Evolutionary conservation across 2,888 invertebrate genomes (phyloP), one percentile per base, ranked within the genome.

Genomic region (Chrysotoxum bicinctum): DNA sequence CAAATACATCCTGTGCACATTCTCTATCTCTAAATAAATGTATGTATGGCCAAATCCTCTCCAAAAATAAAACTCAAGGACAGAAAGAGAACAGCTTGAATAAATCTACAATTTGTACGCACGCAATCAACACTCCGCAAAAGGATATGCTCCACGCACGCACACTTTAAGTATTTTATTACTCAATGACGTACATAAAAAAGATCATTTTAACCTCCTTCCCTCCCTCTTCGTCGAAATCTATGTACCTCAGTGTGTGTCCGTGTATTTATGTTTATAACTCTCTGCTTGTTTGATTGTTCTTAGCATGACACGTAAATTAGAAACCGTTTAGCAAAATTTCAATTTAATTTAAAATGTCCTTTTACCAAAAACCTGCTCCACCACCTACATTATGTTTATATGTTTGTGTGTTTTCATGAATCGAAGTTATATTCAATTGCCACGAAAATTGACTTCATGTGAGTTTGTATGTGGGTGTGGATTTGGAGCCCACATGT

Each of bases 31-130:
- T 26, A 26, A 23, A 26, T 14, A 23, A 26, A 6, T 14, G 12
- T 6, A 12, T 12, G 10, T 45, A 21, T 12, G 21, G 12, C 23
- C 14, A 4, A 21, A 26, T 50, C 66, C 21, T 45, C 66, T 50
- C 50, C 6, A 66, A 35, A 35, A 40, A 58, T 14, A 58, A 58
- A 58, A 58, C 12, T 37, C 66, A 72, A 68, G 50, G 10, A 50
- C 66, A 30, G 32, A 50, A 43, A 72, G 35, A 50, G 66, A 76
- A 72, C 74, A 77, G 77, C 85, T 85, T 85, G 81, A 81, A 85
- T 85, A 85, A 85, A 85, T 81, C 85, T 85, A 81, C 85, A 85
- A 81, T 85, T 85, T 85, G 85, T 85, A 85, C 85, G 73, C 85
- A 85, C 85, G 85, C 85, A 85, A 85, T 85, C 81, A 85, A 85